Evolutionary conservation across 2,888 invertebrate species (phyloP), one percentile per base, ranked within the genome.

Genomic region (Alcis repandata): DNA sequence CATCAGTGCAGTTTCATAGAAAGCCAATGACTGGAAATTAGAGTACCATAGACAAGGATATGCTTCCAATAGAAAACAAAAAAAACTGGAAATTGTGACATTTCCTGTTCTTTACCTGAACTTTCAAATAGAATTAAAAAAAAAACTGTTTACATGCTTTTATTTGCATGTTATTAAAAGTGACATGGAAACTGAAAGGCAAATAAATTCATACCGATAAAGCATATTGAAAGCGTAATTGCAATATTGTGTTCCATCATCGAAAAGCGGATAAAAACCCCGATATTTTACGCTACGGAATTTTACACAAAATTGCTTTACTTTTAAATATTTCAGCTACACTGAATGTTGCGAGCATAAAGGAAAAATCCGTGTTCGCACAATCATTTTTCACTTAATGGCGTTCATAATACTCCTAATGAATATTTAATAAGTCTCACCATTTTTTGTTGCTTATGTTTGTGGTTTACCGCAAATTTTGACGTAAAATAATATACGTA

Each of bases 231-330:
- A 32, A 43, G 32, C 41, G 32, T 56, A 43, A 56, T 56, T 56
- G 54, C 32, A 56, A 56, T 56, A 56, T 56, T 56, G 32, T 56
- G 54, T 43, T 56, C 54, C 17, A 43, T 43, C 32, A 32, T 19
- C 15, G 54, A 43, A 56, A 43, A 43, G 41, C 54, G 32, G 32
- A 32, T 33, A 56, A 54, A 49, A 56, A 56, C 40, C 11, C n/a
- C n/a, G 17, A 43, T 56, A 43, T 32, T 56, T 43, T 33, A 2
- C 11, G 43, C 43, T 36, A n/a, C 15, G 40, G 1, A 52, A 10
- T 53, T 32, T 56, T 13, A 11, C 43, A 43, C 32, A 22, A 56
- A 43, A 56, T 56, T 41, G 27, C 41, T 53, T 53, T 41, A 53
- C 41, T 53, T 53, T 56, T 32, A 49, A 49, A 49, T 49, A 49